A percentile compares a stretch with the other conserved stretches of the same genome.
These are phyloP conservation scores for Trichomalopsis sarcophagae DNA, from an alignment of 1,140 invertebrate genomes.

Conservation along the genomic window DNA sequence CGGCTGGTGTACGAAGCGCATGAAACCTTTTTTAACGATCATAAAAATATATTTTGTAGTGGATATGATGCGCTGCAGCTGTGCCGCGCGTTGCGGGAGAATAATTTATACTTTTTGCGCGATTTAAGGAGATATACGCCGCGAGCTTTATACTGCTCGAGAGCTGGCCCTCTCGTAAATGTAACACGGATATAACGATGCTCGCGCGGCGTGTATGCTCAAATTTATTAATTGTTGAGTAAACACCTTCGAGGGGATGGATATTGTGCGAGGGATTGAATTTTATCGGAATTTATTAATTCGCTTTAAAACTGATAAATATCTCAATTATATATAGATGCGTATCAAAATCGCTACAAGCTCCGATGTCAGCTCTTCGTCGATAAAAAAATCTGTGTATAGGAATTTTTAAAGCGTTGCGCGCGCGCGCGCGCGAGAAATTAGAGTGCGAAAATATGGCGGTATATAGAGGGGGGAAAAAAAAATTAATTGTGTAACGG, in stretches of 20 bases:
- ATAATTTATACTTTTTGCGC: conserved; percentile 27
- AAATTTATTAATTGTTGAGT: not conserved
- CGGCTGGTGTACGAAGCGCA: not conserved
- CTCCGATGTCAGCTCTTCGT: too few relatives aligned
- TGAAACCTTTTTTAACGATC: conserved; percentile 36
- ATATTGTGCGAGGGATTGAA: too few relatives aligned
- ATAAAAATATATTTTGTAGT: conserved; percentile 40
- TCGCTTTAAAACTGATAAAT: too few relatives aligned
- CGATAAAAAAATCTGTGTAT: too few relatives aligned
- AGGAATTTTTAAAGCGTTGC: not conserved
- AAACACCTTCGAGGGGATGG: not conserved
- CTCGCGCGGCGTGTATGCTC: too few relatives aligned
- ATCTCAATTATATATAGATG: too few relatives aligned
- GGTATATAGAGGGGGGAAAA: not conserved
- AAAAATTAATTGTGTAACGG: conserved; percentile 22
- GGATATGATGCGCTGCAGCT: not conserved
- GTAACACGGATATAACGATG: too few relatives aligned
- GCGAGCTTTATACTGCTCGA: too few relatives aligned
- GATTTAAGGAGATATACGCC: not conserved
- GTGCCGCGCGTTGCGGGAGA: not conserved
- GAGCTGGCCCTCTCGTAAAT: too few relatives aligned
- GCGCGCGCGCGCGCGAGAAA: not conserved
- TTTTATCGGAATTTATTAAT: too few relatives aligned
- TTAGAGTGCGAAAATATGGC: not conserved
- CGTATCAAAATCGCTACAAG: too few relatives aligned